Conservation (phyloP, 2,113 vertebrate species). For the Pongo pygmaeus region DNA sequence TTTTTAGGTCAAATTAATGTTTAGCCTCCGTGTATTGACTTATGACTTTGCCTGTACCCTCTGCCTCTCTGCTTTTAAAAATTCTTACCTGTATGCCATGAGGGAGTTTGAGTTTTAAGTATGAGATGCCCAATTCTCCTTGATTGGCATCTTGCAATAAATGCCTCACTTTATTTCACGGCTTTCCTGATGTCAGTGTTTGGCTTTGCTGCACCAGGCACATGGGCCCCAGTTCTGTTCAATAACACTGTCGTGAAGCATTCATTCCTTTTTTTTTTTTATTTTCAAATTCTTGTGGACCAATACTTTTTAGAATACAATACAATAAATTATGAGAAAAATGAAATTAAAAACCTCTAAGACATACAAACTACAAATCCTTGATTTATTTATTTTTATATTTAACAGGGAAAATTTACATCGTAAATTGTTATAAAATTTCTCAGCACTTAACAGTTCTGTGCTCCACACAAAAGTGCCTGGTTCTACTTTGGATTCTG, state of each 20-base stretch:
- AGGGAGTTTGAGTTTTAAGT: too few species aligned
- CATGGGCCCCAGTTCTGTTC: too few species aligned
- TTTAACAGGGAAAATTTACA: not conserved
- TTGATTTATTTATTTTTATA: not conserved
- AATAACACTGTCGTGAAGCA: not conserved
- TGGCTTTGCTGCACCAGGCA: too few species aligned
- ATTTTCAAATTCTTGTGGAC: slow-evolving; percentile 11
- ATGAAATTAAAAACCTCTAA: not conserved
- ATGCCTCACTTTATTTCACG: too few species aligned
- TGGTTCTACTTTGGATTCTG: not conserved
- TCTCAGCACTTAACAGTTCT: not conserved
- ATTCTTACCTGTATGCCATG: too few species aligned
- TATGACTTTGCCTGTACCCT: too few species aligned
- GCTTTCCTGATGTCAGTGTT: too few species aligned
- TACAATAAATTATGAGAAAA: slow-evolving; percentile 21
- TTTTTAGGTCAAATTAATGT: too few species aligned
- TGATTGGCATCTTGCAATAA: too few species aligned
- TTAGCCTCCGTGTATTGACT: too few species aligned
- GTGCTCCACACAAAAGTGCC: not conserved
- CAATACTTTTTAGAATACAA: not conserved
- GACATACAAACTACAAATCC: not conserved
- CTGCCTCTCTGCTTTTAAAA: too few species aligned
- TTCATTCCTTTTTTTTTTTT: not conserved
- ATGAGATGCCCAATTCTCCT: too few species aligned
- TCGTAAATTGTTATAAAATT: not conserved